phyloP scores from a whole-genome alignment of 2,797 vertebrate genomes.

The Enteromius fasciolatus region DNA sequence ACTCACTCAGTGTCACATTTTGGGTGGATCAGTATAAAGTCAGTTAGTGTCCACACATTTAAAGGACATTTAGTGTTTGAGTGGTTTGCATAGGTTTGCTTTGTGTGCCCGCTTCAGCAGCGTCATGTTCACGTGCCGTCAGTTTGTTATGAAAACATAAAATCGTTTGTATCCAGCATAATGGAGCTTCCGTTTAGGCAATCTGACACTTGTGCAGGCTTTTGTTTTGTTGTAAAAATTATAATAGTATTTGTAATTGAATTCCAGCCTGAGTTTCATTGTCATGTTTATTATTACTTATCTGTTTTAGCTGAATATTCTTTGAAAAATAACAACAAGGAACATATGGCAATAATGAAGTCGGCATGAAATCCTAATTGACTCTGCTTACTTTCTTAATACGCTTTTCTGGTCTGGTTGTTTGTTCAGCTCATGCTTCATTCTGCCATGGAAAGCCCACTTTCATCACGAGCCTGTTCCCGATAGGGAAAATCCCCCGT shows the following conservation, averaged over 20 bases:
- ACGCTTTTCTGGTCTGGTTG: not conserved
- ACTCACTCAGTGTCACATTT: not conserved
- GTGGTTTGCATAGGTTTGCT: slow-evolving; percentile 13
- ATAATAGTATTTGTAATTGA: not conserved
- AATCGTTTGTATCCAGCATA: not conserved
- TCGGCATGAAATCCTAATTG: not conserved
- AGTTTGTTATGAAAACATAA: slow-evolving; percentile 46
- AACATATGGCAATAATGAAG: not conserved
- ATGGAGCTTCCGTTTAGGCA: not conserved
- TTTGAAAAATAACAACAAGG: not conserved
- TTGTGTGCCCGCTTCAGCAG: not conserved
- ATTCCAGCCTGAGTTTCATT: not conserved
- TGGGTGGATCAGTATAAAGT: not conserved
- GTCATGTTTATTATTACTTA: slow-evolving; percentile 1
- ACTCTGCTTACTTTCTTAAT: not conserved
- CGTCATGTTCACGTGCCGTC: not conserved
- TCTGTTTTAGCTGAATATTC: not conserved
- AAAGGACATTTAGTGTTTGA: not conserved
- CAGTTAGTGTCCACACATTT: not conserved
- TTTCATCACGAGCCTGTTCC: not conserved
- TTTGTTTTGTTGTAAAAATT: not conserved
- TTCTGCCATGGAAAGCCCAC: not conserved
- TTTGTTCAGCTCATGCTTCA: not conserved
- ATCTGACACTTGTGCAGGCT: not conserved
- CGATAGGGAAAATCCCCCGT: not conserved